A percentile compares a stretch with the other conserved stretches of the same genome.
These are phyloP conservation scores for Carposina sasakii DNA, from an alignment of 1,140 invertebrate genomes.

Conservation along the genomic window DNA sequence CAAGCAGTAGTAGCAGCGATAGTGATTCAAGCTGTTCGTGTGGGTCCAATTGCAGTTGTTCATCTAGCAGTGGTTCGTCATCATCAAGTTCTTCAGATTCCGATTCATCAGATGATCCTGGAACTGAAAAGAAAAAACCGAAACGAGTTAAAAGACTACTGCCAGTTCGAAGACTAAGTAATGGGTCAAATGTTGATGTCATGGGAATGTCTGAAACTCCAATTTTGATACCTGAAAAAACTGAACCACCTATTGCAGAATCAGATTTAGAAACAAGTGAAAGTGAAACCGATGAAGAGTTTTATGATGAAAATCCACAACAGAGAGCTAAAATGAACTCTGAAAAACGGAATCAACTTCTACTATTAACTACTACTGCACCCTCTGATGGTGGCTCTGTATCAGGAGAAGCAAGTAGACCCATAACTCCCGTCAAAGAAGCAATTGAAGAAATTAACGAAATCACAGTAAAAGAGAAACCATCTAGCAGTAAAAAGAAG, in stretches of 20 bases:
- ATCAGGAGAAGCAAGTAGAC: slow-evolving; percentile 73
- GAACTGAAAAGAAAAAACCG: slow-evolving; percentile 56
- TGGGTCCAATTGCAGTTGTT: slow-evolving; percentile 85
- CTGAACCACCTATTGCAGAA: slow-evolving; percentile 77
- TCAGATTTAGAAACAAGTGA: slow-evolving; percentile 88
- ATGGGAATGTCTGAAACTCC: slow-evolving; percentile 67
- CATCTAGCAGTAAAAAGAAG: slow-evolving; percentile 63
- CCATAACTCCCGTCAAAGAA: slow-evolving; percentile 71
- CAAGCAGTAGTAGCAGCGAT: slow-evolving; percentile 82
- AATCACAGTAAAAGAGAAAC: slow-evolving; percentile 63
- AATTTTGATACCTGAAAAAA: slow-evolving; percentile 56
- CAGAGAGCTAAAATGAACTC: slow-evolving; percentile 78
- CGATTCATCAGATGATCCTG: slow-evolving; percentile 64
- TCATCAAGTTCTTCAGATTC: slow-evolving; percentile 79
- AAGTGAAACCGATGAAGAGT: slow-evolving; percentile 88
- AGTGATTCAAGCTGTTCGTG: slow-evolving; percentile 85
- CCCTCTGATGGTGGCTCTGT: slow-evolving; percentile 76
- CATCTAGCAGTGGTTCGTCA: slow-evolving; percentile 79
- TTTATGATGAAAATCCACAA: slow-evolving; percentile 87
- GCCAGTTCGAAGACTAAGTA: slow-evolving; percentile 59
- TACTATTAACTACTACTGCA: slow-evolving; percentile 74
- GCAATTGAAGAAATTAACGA: slow-evolving; percentile 41
- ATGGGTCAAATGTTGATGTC: slow-evolving; percentile 70
- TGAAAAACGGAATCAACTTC: slow-evolving; percentile 81
- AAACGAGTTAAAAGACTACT: slow-evolving; percentile 47